phyloP scores from a whole-genome alignment of 2,797 vertebrate species.

The Chrysocyon brachyurus region DNA sequence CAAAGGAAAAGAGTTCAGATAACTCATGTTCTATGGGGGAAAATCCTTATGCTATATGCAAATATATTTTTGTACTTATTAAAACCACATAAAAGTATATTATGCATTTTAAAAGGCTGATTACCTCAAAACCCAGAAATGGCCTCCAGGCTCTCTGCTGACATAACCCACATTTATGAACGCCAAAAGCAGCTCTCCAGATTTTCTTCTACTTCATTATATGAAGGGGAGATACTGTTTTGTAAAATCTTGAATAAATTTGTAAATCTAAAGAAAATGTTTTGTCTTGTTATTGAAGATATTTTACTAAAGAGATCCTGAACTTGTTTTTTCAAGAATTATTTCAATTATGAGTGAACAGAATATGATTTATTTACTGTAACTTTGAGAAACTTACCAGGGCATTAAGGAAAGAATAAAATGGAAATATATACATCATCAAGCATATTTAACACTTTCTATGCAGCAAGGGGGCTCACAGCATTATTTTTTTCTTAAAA shows the following conservation, averaged over 20 bases:
- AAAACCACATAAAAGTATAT: constrained; percentile 74
- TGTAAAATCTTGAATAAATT: constrained; percentile 52
- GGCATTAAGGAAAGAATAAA: background rate
- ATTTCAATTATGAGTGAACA: constrained; percentile 44
- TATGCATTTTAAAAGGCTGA: constrained; percentile 70
- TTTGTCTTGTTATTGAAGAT: constrained; percentile 59
- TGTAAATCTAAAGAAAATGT: constrained; percentile 62
- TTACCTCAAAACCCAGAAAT: constrained; percentile 73
- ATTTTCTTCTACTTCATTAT: constrained; percentile 43
- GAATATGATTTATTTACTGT: background rate
- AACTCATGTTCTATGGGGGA: constrained; percentile 56
- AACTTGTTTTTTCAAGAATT: constrained; percentile 17
- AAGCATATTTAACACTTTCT: constrained; percentile 25
- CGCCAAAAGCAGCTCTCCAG: background rate
- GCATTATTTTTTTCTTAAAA: constrained; percentile 22
- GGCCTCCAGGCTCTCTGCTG: constrained; percentile 45
- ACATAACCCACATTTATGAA: constrained; percentile 62
- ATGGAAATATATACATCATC: constrained; percentile 36
- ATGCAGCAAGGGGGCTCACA: background rate
- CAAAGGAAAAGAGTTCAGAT: constrained; percentile 65
- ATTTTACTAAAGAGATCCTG: constrained; percentile 49
- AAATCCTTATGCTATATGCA: constrained; percentile 46
- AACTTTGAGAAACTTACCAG: constrained; percentile 43
- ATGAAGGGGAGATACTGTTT: constrained; percentile 31
- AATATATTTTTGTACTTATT: constrained; percentile 67